Evolutionary conservation across 2,113 vertebrate species (phyloP).

Genomic region (Entelurus aequoreus): DNA sequence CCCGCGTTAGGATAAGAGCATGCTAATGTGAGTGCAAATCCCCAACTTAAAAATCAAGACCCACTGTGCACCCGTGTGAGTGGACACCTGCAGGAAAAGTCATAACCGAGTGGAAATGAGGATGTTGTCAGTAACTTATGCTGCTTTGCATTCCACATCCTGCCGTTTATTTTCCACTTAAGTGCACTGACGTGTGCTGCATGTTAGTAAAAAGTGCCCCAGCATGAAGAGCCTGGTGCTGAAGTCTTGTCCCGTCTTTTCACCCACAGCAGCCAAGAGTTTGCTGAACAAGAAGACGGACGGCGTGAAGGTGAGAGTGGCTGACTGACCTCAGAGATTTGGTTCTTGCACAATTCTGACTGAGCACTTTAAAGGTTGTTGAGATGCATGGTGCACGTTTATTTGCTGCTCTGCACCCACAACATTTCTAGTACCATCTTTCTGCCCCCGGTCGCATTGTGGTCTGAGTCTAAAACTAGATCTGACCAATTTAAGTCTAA

Average conservation of each 20-base stretch:
- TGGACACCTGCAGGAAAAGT: constrained; percentile 11
- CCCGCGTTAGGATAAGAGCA: constrained; percentile 32
- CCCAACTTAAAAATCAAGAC: constrained; percentile 24
- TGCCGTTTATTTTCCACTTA: constrained; percentile 34
- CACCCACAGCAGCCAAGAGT: constrained; percentile 89
- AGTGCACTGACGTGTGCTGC: constrained; percentile 49
- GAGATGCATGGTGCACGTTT: constrained; percentile 37
- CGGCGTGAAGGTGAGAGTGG: constrained; percentile 90
- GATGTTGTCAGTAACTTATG: constrained; percentile 5
- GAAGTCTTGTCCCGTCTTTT: constrained; percentile 19
- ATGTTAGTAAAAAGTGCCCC: constrained; percentile 48
- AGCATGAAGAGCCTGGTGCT: constrained; percentile 16
- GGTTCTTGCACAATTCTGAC: constrained; percentile 42
- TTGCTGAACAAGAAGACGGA: constrained; percentile 89
- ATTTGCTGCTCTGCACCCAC: too few species aligned
- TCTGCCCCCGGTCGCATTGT: too few species aligned
- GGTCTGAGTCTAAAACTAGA: too few species aligned
- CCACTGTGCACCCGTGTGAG: constrained; percentile 15
- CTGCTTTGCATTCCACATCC: constrained; percentile 49
- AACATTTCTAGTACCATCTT: too few species aligned
- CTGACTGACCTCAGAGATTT: constrained; percentile 8
- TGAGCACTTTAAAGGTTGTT: constrained; percentile 25
- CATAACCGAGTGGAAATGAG: constrained; percentile 26
- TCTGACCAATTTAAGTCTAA: too few species aligned
- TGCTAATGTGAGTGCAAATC: constrained; percentile 32